Conservation (phyloP, 2,113 vertebrate genomes). For the Brienomyrus longianalis region DNA sequence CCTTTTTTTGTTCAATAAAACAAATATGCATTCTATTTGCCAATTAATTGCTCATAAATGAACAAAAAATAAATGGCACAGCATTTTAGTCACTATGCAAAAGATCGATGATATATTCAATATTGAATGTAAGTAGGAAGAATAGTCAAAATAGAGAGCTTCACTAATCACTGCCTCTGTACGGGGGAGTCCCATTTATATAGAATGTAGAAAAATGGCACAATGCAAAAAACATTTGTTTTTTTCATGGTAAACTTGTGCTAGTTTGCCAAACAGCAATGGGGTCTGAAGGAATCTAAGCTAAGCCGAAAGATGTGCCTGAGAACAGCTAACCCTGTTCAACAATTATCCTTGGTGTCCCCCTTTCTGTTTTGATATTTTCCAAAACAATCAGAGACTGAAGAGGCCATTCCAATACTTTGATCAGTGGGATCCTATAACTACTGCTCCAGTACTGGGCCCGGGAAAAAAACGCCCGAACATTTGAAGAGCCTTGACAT, state of each 20-base stretch:
- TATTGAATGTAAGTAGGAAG: background rate
- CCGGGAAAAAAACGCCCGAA: background rate
- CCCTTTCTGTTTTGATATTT: background rate
- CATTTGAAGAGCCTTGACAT: slow-evolving; percentile 14
- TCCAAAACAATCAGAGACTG: background rate
- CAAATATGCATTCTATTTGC: background rate
- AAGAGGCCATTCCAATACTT: background rate
- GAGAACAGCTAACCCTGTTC: background rate
- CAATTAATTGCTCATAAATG: background rate
- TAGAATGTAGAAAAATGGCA: background rate
- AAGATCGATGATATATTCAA: background rate
- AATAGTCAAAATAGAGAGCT: background rate
- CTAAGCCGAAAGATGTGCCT: background rate
- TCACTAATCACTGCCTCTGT: background rate
- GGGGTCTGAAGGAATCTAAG: background rate
- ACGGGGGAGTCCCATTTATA: background rate
- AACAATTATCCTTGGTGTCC: background rate
- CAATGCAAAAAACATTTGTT: background rate
- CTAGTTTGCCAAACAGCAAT: background rate
- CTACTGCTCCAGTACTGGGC: background rate
- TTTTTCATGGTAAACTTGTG: background rate
- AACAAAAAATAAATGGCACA: background rate
- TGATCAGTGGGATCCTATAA: background rate
- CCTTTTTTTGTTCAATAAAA: background rate
- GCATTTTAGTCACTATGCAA: background rate